Evolutionary conservation across 2,797 vertebrate species (phyloP).

Genomic region (Intellagama lesueurii): DNA sequence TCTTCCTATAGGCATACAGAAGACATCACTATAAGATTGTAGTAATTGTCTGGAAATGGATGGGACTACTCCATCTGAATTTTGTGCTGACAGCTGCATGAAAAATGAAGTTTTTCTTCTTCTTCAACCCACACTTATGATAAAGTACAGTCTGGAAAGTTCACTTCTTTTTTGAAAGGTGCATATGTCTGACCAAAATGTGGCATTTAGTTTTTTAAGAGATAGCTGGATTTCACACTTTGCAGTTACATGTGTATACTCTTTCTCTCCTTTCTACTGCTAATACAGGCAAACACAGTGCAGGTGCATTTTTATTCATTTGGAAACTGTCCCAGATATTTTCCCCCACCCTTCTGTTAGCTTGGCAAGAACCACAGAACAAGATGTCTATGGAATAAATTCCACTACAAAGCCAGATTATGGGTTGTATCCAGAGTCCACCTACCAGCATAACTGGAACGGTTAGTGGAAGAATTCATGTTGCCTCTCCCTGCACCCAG

Average conservation of each 20-base stretch:
- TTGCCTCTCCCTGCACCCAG: background rate
- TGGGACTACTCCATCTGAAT: background rate
- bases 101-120: background rate
- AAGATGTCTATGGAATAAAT: slow-evolving; percentile 29
- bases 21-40: background rate
- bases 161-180: background rate
- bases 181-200: background rate
- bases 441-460: background rate
- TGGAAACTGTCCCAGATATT: slow-evolving; percentile 22
- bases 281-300: slow-evolving; percentile 15
- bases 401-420: background rate
- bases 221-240: slow-evolving; percentile 27
- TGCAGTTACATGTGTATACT: background rate
- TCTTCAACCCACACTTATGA: background rate
- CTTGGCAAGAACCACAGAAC: slow-evolving; percentile 24
- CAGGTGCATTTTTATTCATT: slow-evolving; percentile 8
- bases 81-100: background rate
- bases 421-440: background rate
- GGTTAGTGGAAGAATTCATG: background rate
- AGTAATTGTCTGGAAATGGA: background rate
- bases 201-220: background rate
- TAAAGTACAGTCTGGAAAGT: background rate
- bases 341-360: background rate
- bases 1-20: background rate
- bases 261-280: background rate